phyloP scores from a whole-genome alignment of 2,113 vertebrate species.

The Serinus canaria region DNA sequence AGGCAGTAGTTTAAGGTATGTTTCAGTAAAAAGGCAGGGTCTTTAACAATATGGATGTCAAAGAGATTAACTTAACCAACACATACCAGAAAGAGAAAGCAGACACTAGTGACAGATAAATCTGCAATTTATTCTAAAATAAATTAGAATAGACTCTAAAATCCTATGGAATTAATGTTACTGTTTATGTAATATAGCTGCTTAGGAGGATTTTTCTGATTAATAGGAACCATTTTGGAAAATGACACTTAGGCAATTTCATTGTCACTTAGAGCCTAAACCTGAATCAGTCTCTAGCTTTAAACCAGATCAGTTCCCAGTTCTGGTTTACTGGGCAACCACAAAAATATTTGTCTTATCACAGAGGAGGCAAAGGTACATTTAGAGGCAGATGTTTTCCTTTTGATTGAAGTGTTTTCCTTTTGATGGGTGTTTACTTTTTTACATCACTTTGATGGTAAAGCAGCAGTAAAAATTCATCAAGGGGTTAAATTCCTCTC shows the following conservation, averaged over 20 bases:
- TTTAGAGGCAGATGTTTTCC: not conserved
- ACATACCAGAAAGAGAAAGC: not conserved
- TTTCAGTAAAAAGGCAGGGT: not conserved
- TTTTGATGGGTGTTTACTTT: not conserved
- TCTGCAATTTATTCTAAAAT: not conserved
- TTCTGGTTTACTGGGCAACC: not conserved
- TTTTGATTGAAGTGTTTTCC: not conserved
- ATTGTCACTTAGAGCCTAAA: not conserved
- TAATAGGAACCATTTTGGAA: not conserved
- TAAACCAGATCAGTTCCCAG: not conserved
- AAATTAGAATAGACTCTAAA: not conserved
- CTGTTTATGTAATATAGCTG: not conserved
- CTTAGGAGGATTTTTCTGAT: not conserved
- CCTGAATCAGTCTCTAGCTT: not conserved
- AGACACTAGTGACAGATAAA: not conserved
- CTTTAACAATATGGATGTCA: not conserved
- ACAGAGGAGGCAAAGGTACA: not conserved
- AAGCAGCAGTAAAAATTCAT: slow-evolving; percentile 50
- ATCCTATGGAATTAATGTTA: not conserved
- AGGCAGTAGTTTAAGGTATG: not conserved
- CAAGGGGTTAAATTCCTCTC: not conserved
- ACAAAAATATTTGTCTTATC: not conserved
- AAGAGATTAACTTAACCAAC: not conserved
- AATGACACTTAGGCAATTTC: not conserved
- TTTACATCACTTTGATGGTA: slow-evolving; percentile 53